A percentile compares a stretch with the other conserved stretches of the same genome.
phyloP scores from a whole-genome alignment of 2,113 vertebrate species.

The Columbina picui region DNA sequence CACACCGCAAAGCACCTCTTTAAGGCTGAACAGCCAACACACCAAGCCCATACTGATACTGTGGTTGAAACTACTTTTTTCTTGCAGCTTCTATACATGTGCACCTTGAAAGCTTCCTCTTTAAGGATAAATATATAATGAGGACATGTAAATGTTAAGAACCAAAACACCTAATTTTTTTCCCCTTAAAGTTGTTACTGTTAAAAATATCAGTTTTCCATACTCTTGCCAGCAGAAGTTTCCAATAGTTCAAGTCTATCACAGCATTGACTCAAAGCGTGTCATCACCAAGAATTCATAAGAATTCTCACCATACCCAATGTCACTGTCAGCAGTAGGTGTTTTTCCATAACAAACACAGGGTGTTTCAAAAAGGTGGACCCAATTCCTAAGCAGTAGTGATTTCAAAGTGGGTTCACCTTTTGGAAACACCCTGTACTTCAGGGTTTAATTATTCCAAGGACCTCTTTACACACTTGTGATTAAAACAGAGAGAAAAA shows the following conservation, averaged over 20 bases:
- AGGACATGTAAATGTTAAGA: not conserved
- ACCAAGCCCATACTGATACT: accelerated
- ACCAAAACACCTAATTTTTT: not conserved
- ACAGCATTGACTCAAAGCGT: not conserved
- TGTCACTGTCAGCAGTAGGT: not conserved
- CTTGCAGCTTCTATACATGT: not conserved
- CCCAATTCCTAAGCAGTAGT: too few relatives aligned
- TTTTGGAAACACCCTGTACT: not conserved
- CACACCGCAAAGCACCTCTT: not conserved
- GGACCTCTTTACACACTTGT: not conserved
- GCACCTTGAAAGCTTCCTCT: not conserved
- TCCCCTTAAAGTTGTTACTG: not conserved
- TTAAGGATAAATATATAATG: not conserved
- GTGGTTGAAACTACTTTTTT: not conserved
- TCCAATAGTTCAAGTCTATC: not conserved
- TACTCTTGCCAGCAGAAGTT: not conserved
- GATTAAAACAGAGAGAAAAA: not conserved
- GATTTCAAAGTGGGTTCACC: too few relatives aligned
- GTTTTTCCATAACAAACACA: not conserved
- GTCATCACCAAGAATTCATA: not conserved
- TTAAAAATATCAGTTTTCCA: not conserved
- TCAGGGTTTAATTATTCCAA: not conserved
- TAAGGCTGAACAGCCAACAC: not conserved
- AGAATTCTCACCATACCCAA: not conserved
- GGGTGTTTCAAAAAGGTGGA: too few relatives aligned